Conservation (phyloP, 2,797 vertebrate genomes). For the Buphagus erythrorhynchus region DNA sequence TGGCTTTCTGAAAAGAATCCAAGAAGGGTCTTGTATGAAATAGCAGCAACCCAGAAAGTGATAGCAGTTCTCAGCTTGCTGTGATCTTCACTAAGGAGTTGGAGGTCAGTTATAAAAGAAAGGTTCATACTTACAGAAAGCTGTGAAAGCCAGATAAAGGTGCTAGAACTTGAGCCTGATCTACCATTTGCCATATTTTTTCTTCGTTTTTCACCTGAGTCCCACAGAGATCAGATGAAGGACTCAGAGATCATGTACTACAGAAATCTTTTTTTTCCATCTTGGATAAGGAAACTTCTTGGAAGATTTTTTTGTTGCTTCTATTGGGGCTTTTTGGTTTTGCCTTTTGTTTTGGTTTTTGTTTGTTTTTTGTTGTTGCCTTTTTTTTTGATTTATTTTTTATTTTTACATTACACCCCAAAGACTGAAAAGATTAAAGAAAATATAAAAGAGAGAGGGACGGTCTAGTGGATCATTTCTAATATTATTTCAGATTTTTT, state of each 20-base stretch:
- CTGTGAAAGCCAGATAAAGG: constrained; percentile 25
- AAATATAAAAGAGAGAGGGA: neutral
- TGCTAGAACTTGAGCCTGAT: neutral
- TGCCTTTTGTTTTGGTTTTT: neutral
- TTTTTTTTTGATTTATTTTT: neutral
- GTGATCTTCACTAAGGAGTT: neutral
- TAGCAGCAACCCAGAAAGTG: neutral
- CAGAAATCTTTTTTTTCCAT: neutral
- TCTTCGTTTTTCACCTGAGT: neutral
- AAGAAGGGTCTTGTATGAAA: neutral
- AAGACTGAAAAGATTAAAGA: neutral
- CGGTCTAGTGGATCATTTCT: neutral
- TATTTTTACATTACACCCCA: neutral
- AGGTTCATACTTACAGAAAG: neutral
- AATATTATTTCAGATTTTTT: neutral
- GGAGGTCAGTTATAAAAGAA: constrained; percentile 39
- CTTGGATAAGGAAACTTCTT: neutral
- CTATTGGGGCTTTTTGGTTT: neutral
- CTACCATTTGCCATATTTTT: neutral
- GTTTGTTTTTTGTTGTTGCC: neutral
- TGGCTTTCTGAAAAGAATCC: neutral
- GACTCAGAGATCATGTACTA: neutral
- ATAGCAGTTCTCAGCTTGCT: neutral
- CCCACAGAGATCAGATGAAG: constrained; percentile 7
- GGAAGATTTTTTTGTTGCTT: neutral